phyloP scores from a whole-genome alignment of 2,113 vertebrate genomes.

The Trachemys scripta region DNA sequence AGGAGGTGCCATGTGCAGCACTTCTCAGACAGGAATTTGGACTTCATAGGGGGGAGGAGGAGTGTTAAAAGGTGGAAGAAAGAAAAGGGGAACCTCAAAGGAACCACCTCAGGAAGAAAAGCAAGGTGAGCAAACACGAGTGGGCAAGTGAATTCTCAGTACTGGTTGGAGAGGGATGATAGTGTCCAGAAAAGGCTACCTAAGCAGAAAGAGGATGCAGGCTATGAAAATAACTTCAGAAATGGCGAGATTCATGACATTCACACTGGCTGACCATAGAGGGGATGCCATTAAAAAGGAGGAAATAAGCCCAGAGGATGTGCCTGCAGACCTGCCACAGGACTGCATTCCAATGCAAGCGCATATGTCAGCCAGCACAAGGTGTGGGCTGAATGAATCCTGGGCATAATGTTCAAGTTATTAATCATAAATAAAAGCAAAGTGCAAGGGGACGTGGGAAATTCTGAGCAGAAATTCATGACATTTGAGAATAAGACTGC shows the following conservation, averaged over 20 bases:
- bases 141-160: not conserved
- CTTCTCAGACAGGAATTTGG: conserved; percentile 31
- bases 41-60: conserved; percentile 59
- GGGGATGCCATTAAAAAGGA: not conserved
- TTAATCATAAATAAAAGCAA: not conserved
- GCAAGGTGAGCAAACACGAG: not conserved
- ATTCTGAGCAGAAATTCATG: not conserved
- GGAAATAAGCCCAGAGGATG: conserved; percentile 9
- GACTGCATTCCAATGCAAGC: not conserved
- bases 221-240: conserved; percentile 55
- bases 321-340: not conserved
- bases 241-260: not conserved
- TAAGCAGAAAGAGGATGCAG: conserved; percentile 38
- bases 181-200: not conserved
- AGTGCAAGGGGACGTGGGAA: not conserved
- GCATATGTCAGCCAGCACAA: not conserved
- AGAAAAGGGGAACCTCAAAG: conserved; percentile 49
- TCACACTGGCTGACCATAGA: not conserved
- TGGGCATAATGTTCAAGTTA: not conserved
- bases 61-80: conserved; percentile 27
- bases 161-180: conserved; percentile 20
- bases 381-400: not conserved
- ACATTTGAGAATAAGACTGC: not conserved
- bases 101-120: conserved; percentile 36
- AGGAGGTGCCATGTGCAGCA: conserved; percentile 12